These are phyloP conservation scores for Lycocerus yunnanus DNA, from an alignment of 2,888 invertebrate genomes.

Conservation along the genomic window DNA sequence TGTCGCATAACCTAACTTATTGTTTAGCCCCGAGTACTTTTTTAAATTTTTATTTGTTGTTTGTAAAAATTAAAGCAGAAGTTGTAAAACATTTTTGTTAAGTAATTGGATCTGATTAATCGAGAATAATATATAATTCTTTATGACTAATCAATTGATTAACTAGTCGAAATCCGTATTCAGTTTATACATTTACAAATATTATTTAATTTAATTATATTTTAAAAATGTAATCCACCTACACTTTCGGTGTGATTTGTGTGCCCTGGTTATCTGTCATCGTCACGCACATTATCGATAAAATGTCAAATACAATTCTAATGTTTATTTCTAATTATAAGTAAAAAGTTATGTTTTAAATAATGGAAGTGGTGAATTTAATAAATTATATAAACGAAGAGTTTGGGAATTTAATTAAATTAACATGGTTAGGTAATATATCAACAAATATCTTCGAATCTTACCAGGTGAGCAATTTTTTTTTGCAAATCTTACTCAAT, in stretches of 20 bases:
- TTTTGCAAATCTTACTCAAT: neutral
- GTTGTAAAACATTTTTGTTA: neutral
- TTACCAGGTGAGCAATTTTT: slow-evolving; percentile 42
- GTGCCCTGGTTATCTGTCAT: neutral
- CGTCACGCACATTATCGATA: slow-evolving; percentile 4
- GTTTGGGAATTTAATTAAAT: slow-evolving; percentile 46
- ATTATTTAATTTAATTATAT: neutral
- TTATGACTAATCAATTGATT: neutral
- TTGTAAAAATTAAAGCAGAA: neutral
- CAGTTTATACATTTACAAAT: neutral
- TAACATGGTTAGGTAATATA: slow-evolving; percentile 45
- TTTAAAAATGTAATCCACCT: neutral
- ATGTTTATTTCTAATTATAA: slow-evolving; percentile 4
- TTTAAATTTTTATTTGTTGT: neutral
- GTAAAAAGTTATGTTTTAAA: slow-evolving; percentile 18
- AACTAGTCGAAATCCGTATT: neutral
- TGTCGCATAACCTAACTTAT: neutral
- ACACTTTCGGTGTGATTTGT: neutral
- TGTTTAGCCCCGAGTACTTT: neutral
- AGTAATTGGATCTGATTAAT: neutral
- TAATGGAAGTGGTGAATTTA: slow-evolving; percentile 54
- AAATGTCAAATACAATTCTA: slow-evolving; percentile 5
- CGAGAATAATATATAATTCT: neutral
- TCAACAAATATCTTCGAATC: slow-evolving; percentile 40
- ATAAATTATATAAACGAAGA: slow-evolving; percentile 49